Conservation (phyloP, 2,797 vertebrate genomes). For the Spinibarbus caldwelli region DNA sequence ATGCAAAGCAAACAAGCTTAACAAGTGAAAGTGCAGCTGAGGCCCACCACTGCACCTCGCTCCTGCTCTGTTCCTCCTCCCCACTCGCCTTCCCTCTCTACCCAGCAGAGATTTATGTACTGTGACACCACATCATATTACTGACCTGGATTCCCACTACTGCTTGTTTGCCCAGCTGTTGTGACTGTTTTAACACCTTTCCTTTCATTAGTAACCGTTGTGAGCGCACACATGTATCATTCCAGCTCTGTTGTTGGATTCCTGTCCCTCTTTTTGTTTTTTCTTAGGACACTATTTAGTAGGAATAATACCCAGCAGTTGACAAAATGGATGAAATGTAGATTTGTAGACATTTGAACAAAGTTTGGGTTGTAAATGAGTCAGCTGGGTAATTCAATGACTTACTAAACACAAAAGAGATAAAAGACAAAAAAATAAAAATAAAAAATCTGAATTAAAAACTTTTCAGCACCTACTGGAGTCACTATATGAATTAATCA, state of each 20-base stretch:
- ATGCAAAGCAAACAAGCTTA: slow-evolving; percentile 63
- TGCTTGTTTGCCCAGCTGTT: slow-evolving; percentile 42
- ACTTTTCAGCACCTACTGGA: no score
- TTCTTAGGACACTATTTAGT: no score
- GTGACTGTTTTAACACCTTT: slow-evolving; percentile 43
- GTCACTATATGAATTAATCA: neutral
- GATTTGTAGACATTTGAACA: neutral
- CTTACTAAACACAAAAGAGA: neutral
- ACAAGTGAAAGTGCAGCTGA: slow-evolving; percentile 63
- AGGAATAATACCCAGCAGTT: neutral
- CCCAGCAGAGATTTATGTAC: slow-evolving; percentile 59
- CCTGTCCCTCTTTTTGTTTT: neutral
- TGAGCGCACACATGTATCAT: neutral
- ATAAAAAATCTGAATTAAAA: no score
- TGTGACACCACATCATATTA: slow-evolving; percentile 61
- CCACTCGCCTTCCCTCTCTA: slow-evolving; percentile 19
- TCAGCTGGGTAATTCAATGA: neutral
- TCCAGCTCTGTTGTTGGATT: neutral
- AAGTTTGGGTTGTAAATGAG: neutral
- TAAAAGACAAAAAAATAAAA: neutral
- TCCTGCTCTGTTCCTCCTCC: neutral
- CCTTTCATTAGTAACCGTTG: slow-evolving; percentile 25
- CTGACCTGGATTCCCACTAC: slow-evolving; percentile 61
- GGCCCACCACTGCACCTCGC: slow-evolving; percentile 35
- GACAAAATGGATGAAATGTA: neutral